Conservation (phyloP, 2,888 invertebrate genomes). For the Limnephilus rhombicus region DNA sequence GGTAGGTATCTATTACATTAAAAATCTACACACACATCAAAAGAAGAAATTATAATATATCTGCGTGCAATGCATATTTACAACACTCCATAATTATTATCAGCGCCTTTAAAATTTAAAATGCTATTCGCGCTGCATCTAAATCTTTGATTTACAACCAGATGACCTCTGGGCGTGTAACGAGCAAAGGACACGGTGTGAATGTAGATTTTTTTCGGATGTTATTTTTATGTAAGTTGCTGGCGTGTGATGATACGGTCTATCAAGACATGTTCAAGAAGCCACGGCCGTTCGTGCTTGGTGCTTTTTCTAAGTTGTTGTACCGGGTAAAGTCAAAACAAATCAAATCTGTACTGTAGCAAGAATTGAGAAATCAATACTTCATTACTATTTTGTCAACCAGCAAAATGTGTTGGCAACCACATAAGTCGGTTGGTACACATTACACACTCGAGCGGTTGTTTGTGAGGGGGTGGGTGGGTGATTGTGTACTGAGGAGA, state of each 20-base stretch:
- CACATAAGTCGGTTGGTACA: not conserved
- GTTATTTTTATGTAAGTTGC: not conserved
- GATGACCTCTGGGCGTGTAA: slow-evolving; percentile 11
- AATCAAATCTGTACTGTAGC: not conserved
- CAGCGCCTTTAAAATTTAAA: not conserved
- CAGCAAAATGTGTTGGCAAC: not conserved
- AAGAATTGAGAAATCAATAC: not conserved
- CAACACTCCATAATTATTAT: not conserved
- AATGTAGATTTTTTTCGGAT: slow-evolving; percentile 7
- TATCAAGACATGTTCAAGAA: not conserved
- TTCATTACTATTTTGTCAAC: too few species aligned
- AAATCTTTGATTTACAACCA: slow-evolving; percentile 1
- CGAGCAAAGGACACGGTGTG: slow-evolving; percentile 19
- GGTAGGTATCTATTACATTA: not conserved
- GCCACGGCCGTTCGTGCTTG: not conserved
- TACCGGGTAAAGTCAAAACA: not conserved
- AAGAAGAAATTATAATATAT: not conserved
- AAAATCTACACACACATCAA: not conserved
- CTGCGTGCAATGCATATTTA: not conserved
- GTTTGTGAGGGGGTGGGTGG: not conserved
- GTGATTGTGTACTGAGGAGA: slow-evolving; percentile 27
- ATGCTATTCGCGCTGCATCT: not conserved
- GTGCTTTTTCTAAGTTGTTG: not conserved
- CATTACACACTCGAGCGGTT: not conserved
- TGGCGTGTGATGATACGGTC: not conserved